These are phyloP conservation scores for Bilobella aurantiaca DNA, from an alignment of 1,140 invertebrate genomes.

Conservation along the genomic window DNA sequence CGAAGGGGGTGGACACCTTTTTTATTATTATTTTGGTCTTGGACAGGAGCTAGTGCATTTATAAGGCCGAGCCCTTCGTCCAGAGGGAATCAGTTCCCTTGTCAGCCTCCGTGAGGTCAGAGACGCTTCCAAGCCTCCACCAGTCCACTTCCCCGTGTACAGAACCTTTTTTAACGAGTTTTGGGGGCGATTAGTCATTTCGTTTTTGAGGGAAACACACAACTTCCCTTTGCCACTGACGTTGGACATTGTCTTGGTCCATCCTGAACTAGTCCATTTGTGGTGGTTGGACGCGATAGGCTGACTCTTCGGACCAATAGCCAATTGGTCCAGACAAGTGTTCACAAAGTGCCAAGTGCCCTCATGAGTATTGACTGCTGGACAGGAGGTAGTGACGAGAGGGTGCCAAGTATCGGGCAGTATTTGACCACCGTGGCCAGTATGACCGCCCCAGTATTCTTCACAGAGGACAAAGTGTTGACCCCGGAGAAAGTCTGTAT, in stretches of 20 bases:
- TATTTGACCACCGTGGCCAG: neutral
- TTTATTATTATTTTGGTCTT: slow-evolving; percentile 2
- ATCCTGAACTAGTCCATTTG: too few relatives aligned
- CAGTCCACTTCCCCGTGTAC: too few relatives aligned
- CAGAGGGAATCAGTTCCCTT: neutral
- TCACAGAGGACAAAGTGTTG: neutral
- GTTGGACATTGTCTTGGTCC: too few relatives aligned
- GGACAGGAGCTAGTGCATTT: neutral
- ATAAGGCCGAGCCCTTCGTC: neutral
- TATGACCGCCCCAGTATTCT: neutral
- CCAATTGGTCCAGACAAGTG: too few relatives aligned
- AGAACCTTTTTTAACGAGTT: too few relatives aligned
- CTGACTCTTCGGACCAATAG: too few relatives aligned
- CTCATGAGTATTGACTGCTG: too few relatives aligned
- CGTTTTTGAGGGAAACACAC: too few relatives aligned
- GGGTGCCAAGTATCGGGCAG: neutral
- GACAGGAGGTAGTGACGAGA: too few relatives aligned
- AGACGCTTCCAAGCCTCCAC: neutral
- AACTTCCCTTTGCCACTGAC: too few relatives aligned
- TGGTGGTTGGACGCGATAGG: too few relatives aligned
- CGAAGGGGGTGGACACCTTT: slow-evolving; percentile 5
- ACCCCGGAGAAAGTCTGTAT: neutral
- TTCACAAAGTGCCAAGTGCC: too few relatives aligned
- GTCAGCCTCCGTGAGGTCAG: neutral
- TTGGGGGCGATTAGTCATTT: neutral